These are phyloP conservation scores for Parnassius smintheus DNA, from an alignment of 2,888 invertebrate genomes.

Conservation along the genomic window DNA sequence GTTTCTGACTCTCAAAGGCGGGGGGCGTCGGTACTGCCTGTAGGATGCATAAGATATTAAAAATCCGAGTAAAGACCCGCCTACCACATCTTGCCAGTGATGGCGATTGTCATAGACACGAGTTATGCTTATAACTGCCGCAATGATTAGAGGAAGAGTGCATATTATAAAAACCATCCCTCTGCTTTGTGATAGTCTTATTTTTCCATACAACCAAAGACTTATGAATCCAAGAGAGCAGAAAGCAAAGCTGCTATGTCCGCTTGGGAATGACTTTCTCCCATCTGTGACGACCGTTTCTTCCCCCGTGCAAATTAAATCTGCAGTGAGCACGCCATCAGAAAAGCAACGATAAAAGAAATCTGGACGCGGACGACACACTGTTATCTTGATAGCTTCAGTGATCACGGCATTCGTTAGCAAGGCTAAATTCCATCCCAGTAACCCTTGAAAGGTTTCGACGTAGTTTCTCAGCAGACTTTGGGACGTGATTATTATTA, in stretches of 20 bases:
- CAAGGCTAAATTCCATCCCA: conserved; percentile 82
- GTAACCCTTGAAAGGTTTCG: conserved; percentile 49
- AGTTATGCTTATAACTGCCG: conserved; percentile 84
- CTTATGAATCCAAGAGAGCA: conserved; percentile 87
- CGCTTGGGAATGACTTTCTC: conserved; percentile 93
- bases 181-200: conserved; percentile 42
- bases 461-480: conserved; percentile 37
- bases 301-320: conserved; percentile 84
- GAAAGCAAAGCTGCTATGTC: conserved; percentile 91
- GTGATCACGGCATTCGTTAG: conserved; percentile 84
- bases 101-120: conserved; percentile 93
- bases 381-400: conserved; percentile 81
- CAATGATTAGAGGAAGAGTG: conserved; percentile 82
- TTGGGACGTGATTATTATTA: conserved; percentile 74
- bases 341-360: conserved; percentile 92
- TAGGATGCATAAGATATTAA: conserved; percentile 83
- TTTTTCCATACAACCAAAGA: conserved; percentile 85
- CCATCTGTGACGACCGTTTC: conserved; percentile 84
- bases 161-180: conserved; percentile 36
- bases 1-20: too few species aligned
- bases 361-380: conserved; percentile 89
- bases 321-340: conserved; percentile 77
- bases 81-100: conserved; percentile 91
- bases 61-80: conserved; percentile 85
- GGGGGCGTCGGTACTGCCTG: conserved; percentile 82